These are phyloP conservation scores for Drosophila chauvacae DNA, from an alignment of 1,140 invertebrate genomes.

Conservation along the genomic window DNA sequence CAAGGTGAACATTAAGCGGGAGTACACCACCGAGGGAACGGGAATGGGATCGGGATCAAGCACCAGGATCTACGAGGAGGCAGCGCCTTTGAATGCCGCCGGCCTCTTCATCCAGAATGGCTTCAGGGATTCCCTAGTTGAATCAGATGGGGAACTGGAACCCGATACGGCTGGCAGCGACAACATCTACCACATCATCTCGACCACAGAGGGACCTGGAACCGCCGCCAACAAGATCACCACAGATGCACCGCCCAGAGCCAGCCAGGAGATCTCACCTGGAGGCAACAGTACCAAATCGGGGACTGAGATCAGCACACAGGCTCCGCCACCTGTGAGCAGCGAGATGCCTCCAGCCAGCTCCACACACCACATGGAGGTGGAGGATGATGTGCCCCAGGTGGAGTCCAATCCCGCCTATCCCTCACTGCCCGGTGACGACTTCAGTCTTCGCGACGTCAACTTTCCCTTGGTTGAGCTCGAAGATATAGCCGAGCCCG, in stretches of 20 bases:
- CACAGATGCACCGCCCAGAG: not conserved
- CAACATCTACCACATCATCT: slow-evolving; percentile 79
- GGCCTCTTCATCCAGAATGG: slow-evolving; percentile 50
- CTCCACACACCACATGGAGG: slow-evolving; percentile 66
- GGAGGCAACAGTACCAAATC: slow-evolving; percentile 1
- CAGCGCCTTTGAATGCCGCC: not conserved
- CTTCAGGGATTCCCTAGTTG: slow-evolving; percentile 53
- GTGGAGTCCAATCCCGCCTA: slow-evolving; percentile 80
- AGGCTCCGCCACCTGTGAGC: slow-evolving; percentile 28
- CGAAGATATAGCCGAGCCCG: slow-evolving; percentile 63
- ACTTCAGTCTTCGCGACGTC: slow-evolving; percentile 76
- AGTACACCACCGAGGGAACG: slow-evolving; percentile 72
- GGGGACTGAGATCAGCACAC: slow-evolving; percentile 46
- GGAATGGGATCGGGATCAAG: slow-evolving; percentile 10
- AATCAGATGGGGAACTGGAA: slow-evolving; percentile 51
- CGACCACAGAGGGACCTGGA: slow-evolving; percentile 74
- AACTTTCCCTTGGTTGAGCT: slow-evolving; percentile 75
- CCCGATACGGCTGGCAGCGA: slow-evolving; percentile 77
- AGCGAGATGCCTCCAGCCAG: slow-evolving; percentile 40
- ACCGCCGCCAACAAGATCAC: slow-evolving; percentile 16
- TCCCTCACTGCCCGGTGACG: slow-evolving; percentile 77
- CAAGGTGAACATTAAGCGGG: slow-evolving; percentile 79
- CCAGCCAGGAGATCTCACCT: slow-evolving; percentile 4
- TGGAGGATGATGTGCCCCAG: slow-evolving; percentile 74
- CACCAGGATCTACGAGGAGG: slow-evolving; percentile 16